Evolutionary conservation across 2,113 vertebrate species (phyloP), one percentile per base, ranked within the genome.

Genomic region (Melanotaenia duboulayi): DNA sequence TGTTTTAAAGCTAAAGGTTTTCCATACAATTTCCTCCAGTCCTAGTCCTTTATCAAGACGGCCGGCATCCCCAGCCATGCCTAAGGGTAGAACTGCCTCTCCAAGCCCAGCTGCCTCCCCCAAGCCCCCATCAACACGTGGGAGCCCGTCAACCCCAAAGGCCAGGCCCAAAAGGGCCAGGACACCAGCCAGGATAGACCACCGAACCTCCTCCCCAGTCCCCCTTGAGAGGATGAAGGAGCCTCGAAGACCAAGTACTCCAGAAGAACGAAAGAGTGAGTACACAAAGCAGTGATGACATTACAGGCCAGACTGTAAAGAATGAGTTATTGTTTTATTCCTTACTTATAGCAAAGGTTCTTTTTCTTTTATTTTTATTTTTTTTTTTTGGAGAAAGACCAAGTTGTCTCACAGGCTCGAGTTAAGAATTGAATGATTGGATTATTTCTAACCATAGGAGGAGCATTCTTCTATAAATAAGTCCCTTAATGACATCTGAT

Each of bases 21-120:
- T 20, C 12, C 16, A 0, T 0, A 7, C 2, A n/a, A 11, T 32
- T 22, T 63, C n/a, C 23, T 81, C 2, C 58, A 93, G 91, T 76
- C 90, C 91, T 54, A 97, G 96, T 91, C 94, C 95, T 0, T 87
- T 95, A 55, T 92, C 93, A 17, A 96, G 95, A 91, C 93, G 94
- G 55, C 93, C 95, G 0, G 92, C 93, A 0, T 97, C 96, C 20
- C 96, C 97, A 1, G 93, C 94, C 50, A 87, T 91, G 1, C 90
- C 93, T 13, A 96, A 92, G 59, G 94, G 90, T 24, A 93, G 95
- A 62, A 90, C 94, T 0, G 90, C 95, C 0, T 96, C 95, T 7
- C 95, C 95, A 14, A 95, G 94, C 78, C 94, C 89, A 7, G 94
- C 88, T 9, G 77, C 74, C 6, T 92, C 96, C 17, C 95, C 96